Evolutionary conservation across 2,113 vertebrate genomes (phyloP), one percentile per base, ranked within the genome.

Genomic region (Parus major): DNA sequence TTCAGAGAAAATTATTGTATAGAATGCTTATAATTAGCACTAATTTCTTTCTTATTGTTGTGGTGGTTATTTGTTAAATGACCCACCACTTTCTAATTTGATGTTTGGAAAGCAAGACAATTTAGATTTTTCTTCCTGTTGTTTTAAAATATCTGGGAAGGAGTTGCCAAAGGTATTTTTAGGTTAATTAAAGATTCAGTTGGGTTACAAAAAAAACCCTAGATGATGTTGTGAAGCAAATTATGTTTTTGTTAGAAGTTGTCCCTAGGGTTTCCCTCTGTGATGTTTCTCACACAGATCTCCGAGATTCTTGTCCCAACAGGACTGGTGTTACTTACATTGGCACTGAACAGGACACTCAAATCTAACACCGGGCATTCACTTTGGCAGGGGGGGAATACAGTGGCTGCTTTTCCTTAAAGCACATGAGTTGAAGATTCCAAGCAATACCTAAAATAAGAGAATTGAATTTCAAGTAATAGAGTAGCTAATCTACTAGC

Each of bases 121-220:
- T 50, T 81, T 81, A 84, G 78, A 95, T 87, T 96, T 93, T 96
- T 97, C 82, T 92, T 83, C 79, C 61, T 93, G 72, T 50, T 88
- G 28, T 86, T 93, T 97, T 97, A 92, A 95, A 93, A 89, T 96
- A 97, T 82, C 95, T 88, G 53, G 81, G 55, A 94, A 95, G 88
- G 49, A 86, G 78, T 91, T 79, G 83, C 42, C 63, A 94, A 92
- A 91, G 68, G 69, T 72, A 88, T 97, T 97, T 97, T 97, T 56
- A 96, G 97, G 91, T 96, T 97, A 96, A 97, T 97, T 97, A 97
- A 96, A 81, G 86, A 97, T 97, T 97, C 93, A 86, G 18, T 85
- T 88, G 47, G 31, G 49, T 94, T 94, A 77, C 35, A 28, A 63
- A 42, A 96, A 86, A 84, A 90, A 3, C 12, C 7, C 88, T 78